These are phyloP conservation scores for Poeciliopsis presidionis DNA, from an alignment of 2,797 vertebrate genomes.

Conservation along the genomic window DNA sequence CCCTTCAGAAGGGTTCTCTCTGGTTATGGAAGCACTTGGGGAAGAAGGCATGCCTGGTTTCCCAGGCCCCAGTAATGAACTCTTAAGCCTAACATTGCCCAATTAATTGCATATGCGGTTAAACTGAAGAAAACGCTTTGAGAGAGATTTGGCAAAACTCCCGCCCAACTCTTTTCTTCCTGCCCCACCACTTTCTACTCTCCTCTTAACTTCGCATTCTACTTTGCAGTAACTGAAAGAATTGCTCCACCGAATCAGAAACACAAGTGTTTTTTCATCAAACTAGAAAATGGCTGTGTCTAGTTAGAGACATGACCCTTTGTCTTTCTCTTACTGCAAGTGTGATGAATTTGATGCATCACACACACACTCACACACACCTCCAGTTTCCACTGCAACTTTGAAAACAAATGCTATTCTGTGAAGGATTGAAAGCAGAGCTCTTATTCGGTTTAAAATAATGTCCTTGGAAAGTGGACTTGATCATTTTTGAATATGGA, in stretches of 20 bases:
- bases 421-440: constrained; percentile 64
- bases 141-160: constrained; percentile 66
- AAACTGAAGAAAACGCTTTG: constrained; percentile 69
- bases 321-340: constrained; percentile 43
- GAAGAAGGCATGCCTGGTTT: constrained; percentile 59
- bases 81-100: constrained; percentile 63
- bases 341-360: constrained; percentile 69
- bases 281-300: constrained; percentile 49
- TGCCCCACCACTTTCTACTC: constrained; percentile 36
- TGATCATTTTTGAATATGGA: constrained; percentile 42
- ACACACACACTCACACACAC: constrained; percentile 34
- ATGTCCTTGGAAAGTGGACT: constrained; percentile 35
- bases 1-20: constrained; percentile 48
- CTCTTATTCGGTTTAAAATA: constrained; percentile 52
- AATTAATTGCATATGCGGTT: constrained; percentile 71
- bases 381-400: constrained; percentile 42
- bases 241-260: constrained; percentile 67
- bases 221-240: constrained; percentile 59
- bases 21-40: constrained; percentile 50
- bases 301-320: constrained; percentile 48
- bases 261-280: constrained; percentile 58
- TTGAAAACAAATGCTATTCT: constrained; percentile 61
- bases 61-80: constrained; percentile 74
- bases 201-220: constrained; percentile 54
- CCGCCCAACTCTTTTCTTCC: constrained; percentile 26